Evolutionary conservation across 2,888 invertebrate genomes (phyloP).

Genomic region (Neoaliturus tenellus): DNA sequence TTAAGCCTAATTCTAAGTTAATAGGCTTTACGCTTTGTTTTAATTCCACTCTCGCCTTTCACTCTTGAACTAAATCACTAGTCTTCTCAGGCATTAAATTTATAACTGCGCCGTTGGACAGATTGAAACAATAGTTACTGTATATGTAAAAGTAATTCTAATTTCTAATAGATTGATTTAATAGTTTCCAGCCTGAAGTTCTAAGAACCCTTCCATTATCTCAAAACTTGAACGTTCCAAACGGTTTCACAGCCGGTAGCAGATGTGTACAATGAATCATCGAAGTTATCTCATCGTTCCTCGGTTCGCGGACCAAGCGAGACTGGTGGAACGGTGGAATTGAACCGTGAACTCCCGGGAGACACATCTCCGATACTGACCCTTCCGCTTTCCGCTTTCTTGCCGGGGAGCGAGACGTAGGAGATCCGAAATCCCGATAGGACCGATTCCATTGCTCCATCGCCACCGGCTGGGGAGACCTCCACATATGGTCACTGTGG

Average conservation of each 20-base stretch:
- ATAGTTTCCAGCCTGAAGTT: too few species aligned
- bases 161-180: too few species aligned
- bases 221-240: too few species aligned
- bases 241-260: conserved; percentile 5
- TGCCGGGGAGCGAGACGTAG: neutral
- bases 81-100: too few species aligned
- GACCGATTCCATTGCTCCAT: neutral
- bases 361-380: neutral
- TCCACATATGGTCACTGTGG: neutral
- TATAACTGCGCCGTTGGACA: too few species aligned
- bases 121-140: too few species aligned
- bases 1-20: too few species aligned
- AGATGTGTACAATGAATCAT: neutral
- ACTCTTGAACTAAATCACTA: too few species aligned
- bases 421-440: conserved; percentile 4
- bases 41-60: too few species aligned
- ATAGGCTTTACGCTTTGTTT: too few species aligned
- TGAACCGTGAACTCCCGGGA: neutral
- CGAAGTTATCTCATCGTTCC: conserved; percentile 1
- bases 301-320: neutral
- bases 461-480: neutral
- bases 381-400: conserved; percentile 35
- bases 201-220: too few species aligned
- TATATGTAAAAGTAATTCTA: too few species aligned
- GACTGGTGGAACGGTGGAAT: neutral